phyloP scores from a whole-genome alignment of 2,113 vertebrate genomes.

The Phoenicopterus ruber region DNA sequence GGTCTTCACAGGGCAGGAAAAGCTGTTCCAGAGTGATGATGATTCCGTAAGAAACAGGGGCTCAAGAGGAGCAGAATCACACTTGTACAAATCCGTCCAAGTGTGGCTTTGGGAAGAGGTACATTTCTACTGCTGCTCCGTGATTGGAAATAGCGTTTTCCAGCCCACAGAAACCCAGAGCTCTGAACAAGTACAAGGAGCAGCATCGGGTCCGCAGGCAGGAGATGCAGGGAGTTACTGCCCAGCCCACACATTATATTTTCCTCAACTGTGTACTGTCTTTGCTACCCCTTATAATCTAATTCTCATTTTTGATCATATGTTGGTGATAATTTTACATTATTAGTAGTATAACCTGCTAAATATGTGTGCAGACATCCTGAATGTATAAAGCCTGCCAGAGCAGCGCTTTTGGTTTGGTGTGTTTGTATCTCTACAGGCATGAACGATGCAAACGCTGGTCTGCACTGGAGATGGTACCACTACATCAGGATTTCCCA shows the following conservation, averaged over 20 bases:
- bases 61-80: neutral
- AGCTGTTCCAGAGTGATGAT: neutral
- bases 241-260: neutral
- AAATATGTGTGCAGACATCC: neutral
- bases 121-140: neutral
- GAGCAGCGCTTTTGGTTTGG: neutral
- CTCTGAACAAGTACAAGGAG: neutral
- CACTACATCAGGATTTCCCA: rapidly evolving
- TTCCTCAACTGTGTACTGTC: neutral
- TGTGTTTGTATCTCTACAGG: neutral
- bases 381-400: rapidly evolving
- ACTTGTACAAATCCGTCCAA: neutral
- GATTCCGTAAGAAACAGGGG: neutral
- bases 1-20: neutral
- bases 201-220: neutral
- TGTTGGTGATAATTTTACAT: too few species aligned
- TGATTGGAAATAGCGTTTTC: rapidly evolving
- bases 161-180: neutral
- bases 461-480: neutral
- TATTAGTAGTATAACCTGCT: neutral
- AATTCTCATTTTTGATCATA: rapidly evolving
- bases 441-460: rapidly evolving
- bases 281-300: neutral
- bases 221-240: neutral
- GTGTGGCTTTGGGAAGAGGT: neutral